Conservation (phyloP, 1,140 invertebrate species). For the Heliconius hewitsoni region DNA sequence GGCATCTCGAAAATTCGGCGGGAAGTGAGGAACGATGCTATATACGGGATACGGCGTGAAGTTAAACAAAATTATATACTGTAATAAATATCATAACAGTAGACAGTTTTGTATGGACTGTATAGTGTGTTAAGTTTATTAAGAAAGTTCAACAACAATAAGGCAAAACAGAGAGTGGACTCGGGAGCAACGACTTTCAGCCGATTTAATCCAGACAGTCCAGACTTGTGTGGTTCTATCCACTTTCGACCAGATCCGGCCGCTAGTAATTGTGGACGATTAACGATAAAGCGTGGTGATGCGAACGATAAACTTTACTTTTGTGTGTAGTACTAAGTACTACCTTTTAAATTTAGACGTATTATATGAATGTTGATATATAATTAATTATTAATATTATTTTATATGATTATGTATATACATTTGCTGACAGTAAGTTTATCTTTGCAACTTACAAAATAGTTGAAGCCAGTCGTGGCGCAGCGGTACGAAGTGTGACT, state of each 20-base stretch:
- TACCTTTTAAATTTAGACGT: neutral
- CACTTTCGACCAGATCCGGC: constrained; percentile 44
- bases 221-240: constrained; percentile 46
- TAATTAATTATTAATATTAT: no score
- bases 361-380: neutral
- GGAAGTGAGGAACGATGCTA: no score
- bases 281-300: constrained; percentile 51
- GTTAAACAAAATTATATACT: neutral
- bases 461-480: no score
- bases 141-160: neutral
- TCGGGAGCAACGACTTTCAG: constrained; percentile 52
- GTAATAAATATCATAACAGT: neutral
- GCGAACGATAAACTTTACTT: constrained; percentile 25
- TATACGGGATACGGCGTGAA: no score
- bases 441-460: no score
- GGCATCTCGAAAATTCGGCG: no score
- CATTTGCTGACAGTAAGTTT: no score
- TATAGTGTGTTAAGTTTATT: neutral
- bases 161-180: constrained; percentile 22
- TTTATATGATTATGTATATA: no score
- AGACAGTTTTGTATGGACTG: neutral
- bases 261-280: constrained; percentile 55
- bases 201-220: constrained; percentile 45
- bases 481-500: no score
- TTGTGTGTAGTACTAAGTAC: neutral